A percentile compares a stretch with the other conserved stretches of the same genome.
Evolutionary conservation across 1,140 invertebrate genomes (phyloP).

Genomic region (Himalopsyche phryganea): DNA sequence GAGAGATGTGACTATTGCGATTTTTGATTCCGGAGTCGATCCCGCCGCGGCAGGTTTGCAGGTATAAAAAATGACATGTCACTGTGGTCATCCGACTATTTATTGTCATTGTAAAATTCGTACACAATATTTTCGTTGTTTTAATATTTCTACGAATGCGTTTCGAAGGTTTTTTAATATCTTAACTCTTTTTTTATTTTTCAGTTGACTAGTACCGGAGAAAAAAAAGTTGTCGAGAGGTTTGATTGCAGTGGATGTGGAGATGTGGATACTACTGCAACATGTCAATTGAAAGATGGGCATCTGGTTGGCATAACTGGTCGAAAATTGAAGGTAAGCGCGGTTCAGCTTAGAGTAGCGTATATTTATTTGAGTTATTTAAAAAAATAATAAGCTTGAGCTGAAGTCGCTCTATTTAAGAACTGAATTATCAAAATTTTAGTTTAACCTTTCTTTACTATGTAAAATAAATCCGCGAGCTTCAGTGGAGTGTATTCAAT

Average conservation of each 20-base stretch:
- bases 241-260: slow-evolving; percentile 94
- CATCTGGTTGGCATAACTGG: slow-evolving; percentile 83
- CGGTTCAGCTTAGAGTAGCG: slow-evolving; percentile 12
- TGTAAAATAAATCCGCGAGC: no score
- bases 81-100: slow-evolving; percentile 37
- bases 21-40: slow-evolving; percentile 97
- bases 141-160: no score
- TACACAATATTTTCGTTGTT: slow-evolving; percentile 7
- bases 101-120: slow-evolving; percentile 9
- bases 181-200: slow-evolving; percentile 23
- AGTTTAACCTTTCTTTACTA: no score
- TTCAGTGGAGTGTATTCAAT: no score
- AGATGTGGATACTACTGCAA: slow-evolving; percentile 59
- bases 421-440: no score
- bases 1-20: slow-evolving; percentile 84
- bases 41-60: slow-evolving; percentile 90
- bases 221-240: slow-evolving; percentile 90
- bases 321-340: slow-evolving; percentile 81
- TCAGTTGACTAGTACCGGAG: slow-evolving; percentile 82
- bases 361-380: background rate
- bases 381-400: no score
- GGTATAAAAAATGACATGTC: slow-evolving; percentile 62
- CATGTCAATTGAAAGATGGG: slow-evolving; percentile 58
- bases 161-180: background rate
- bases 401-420: no score